Base-by-base conservation (phyloP, 2,888 invertebrate species). In the Drosophila seclusa region DNA sequence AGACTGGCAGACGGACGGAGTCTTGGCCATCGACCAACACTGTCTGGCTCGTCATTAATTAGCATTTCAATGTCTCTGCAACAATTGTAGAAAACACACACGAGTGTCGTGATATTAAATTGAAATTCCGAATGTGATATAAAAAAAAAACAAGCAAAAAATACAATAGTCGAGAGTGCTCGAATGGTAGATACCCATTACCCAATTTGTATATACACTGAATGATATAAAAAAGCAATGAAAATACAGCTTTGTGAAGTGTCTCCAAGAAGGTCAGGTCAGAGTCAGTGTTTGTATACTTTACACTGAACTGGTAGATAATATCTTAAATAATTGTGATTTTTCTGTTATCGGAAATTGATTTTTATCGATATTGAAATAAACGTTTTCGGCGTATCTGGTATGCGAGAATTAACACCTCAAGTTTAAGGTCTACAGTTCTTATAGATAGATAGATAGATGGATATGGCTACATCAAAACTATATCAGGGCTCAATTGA, bases 41-140 rank as follows among this genome's bases (percentile, higher is more conserved):
- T 48, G 61, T 27, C 60, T 45, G 71, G 34, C 48, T 49, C 60
- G 53, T 60, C 62, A 48, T 65, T 64, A 76, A 78, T 80, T 78
- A 68, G 64, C 78, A 78, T 78, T 78, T 80, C 80, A 76, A 76
- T 76, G 78, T 60, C 80, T 77, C 57, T 55, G 48, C 63, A 63
- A 57, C 60, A 67, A 66, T 54, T 71, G 66, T 75, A 48, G 60
- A 59, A 38, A 54, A 40, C 57, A 21, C 29, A 16, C 42, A 42
- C n/a, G 67, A 64, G 34, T 64, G 53, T 61, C 65, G 69, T 64
- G 79, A 62, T 49, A 68, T 77, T 73, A 73, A 81, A 83, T 83
- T 83, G 78, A 88, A 80, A 83, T 83, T 88, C 83, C 83, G 83
- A 72, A 68, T 73, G 83, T 68, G 67, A 69, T 68, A 68, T 27